These are phyloP conservation scores for Emydura subglobosa DNA, from an alignment of 2,113 vertebrate species.

Conservation along the genomic window DNA sequence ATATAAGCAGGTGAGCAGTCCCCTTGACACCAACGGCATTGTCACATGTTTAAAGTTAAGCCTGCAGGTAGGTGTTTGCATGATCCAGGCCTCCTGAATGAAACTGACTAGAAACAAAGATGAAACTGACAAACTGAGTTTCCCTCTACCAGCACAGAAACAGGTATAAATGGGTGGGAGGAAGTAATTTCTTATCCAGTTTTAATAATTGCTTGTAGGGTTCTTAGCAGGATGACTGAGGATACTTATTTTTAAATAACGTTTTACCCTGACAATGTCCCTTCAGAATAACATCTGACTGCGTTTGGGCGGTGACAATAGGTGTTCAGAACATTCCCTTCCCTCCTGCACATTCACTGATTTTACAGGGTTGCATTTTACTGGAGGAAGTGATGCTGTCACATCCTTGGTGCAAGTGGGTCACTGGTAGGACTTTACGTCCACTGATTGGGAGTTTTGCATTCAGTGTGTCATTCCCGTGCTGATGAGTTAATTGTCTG, in stretches of 20 bases:
- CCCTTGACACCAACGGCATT: background rate
- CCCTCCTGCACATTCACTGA: too few relatives aligned
- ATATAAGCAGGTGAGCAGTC: background rate
- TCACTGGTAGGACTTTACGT: background rate
- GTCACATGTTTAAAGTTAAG: background rate
- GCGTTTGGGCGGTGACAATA: too few relatives aligned
- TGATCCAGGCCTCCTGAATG: background rate
- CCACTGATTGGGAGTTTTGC: background rate
- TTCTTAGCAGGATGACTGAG: too few relatives aligned
- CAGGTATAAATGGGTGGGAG: background rate
- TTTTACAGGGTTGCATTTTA: too few relatives aligned
- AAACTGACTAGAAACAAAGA: background rate
- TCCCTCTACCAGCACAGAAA: background rate
- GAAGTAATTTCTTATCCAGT: too few relatives aligned
- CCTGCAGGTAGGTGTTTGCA: background rate
- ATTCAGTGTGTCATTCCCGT: background rate
- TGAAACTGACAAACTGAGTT: background rate
- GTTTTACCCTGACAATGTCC: too few relatives aligned
- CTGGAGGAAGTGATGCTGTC: background rate
- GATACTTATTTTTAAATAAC: too few relatives aligned
- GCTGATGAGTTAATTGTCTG: background rate
- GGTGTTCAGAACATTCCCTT: too few relatives aligned
- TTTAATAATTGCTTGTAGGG: too few relatives aligned
- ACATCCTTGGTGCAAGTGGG: background rate
- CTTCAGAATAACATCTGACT: too few relatives aligned